Base-by-base conservation (phyloP, 2,113 vertebrate genomes). In the Mugil cephalus region DNA sequence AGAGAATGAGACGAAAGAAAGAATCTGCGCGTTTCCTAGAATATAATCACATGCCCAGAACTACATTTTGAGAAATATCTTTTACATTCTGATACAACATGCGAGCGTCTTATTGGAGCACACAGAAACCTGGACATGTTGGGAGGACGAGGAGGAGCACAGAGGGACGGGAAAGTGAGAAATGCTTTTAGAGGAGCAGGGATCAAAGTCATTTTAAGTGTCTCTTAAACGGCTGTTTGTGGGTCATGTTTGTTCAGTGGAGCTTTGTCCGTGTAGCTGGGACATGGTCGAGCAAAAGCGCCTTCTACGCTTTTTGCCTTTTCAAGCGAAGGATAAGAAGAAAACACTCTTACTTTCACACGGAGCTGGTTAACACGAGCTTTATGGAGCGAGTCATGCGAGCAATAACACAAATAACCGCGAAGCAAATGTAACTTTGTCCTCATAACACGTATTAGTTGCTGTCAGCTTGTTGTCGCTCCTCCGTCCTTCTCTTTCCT, bases 381-480 rank as follows among this genome's bases (percentile, higher is more conserved):
- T 69, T 64, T 17, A n/a, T 54, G 11, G 24, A 62, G 67, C 13
- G 43, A 71, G 21, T 47, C 0, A 64, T 21, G 24, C 21, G 54
- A 36, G 24, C 24, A 30, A 45, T 15, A 35, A 53, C n/a, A 40
- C 36, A 35, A 55, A n/a, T 19, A 3, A 46, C 30, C 51, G 19
- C 62, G 58, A 55, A 61, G 52, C 40, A 56, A 50, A 18, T 34
- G 13, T 4, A 12, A 24, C n/a, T 18, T 46, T 55, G 69, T 8
- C 52, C 45, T 39, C 30, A 40, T 42, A 30, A 50, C 61, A 59
- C 1, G 46, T 17, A 47, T 12, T 42, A 21, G 6, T 6, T 62
- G 47, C 68, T 19, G 30, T 47, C 52, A 48, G 51, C 60, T 74
- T 73, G 65, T 64, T 66, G 12, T 47, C 19, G 42, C 58, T 43